A percentile compares a stretch with the other conserved stretches of the same genome.
Conservation (phyloP, 2,797 vertebrate genomes). For the Halcyon chelicuti region DNA sequence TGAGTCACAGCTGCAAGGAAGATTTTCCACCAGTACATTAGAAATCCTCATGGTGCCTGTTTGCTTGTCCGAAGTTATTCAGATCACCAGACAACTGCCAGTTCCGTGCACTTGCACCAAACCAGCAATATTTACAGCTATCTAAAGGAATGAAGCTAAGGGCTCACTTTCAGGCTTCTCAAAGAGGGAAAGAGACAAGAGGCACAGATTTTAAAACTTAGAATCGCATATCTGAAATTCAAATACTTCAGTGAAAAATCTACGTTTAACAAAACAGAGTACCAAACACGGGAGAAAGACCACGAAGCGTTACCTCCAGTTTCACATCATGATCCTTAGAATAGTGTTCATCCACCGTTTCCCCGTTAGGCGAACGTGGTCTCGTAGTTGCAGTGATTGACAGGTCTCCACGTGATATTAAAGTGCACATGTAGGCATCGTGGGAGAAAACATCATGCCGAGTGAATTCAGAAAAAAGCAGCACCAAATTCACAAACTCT, state of each 20-base stretch:
- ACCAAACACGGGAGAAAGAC: neutral
- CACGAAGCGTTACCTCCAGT: constrained; percentile 69
- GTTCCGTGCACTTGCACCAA: neutral
- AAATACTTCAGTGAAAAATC: neutral
- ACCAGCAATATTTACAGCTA: neutral
- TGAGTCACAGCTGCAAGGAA: neutral
- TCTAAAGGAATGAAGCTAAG: neutral
- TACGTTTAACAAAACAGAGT: neutral
- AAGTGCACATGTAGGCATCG: constrained; percentile 80
- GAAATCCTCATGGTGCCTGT: neutral
- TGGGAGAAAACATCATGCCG: constrained; percentile 81
- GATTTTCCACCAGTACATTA: neutral
- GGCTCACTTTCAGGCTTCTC: neutral
- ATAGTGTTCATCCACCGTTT: constrained; percentile 65
- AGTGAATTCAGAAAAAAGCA: constrained; percentile 83
- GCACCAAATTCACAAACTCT: constrained; percentile 82
- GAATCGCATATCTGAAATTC: neutral
- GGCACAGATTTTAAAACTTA: neutral
- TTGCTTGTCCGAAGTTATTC: neutral
- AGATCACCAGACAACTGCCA: neutral
- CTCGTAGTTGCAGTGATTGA: constrained; percentile 55
- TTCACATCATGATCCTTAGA: constrained; percentile 73
- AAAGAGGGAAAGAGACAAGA: neutral
- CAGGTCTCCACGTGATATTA: constrained; percentile 80
- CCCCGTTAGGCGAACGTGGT: constrained; percentile 65